Base-by-base conservation (phyloP, 1,140 invertebrate species). In the Lepidostoma basale region DNA sequence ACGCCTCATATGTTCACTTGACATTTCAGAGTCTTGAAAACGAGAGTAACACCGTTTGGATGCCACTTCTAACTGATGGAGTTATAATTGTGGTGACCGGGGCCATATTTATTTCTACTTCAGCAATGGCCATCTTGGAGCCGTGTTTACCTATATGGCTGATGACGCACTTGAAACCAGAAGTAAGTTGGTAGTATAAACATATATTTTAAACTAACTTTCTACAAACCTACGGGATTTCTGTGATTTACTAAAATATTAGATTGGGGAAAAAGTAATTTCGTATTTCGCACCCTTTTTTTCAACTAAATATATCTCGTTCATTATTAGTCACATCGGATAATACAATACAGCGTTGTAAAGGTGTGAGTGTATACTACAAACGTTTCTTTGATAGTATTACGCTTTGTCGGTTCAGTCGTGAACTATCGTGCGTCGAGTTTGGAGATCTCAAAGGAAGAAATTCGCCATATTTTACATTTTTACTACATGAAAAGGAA, bases 121-220 rank as follows among this genome's bases (percentile, higher is more conserved):
- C 88, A 1, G 86, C 90, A 0, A 92, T 94, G 87, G 90, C 92
- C 8, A 88, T 93, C 70, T 75, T 94, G 49, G 92, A 94, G 75
- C 89, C 92, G 0, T 93, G 90, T 74, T 76, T 94, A n/a, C 92
- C 92, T 1, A 86, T 93, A 74, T 94, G 92, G 92, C 75, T 94
- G 9, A 87, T 91, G 74, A 85, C 86, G 40, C 86, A 87, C 58
- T 83, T 94, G 3, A 85, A 89, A 73, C 90, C 92, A 1, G 86
- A 88, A 80, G 89, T 90, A 68, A 49, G 22, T n/a, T n/a, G n/a
- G n/a, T n/a, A n/a, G n/a, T n/a, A n/a, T n/a, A n/a, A n/a, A n/a
- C n/a, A n/a, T n/a, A n/a, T n/a, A n/a, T n/a, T n/a, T n/a, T n/a
- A n/a, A n/a, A n/a, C n/a, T n/a, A n/a, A n/a, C n/a, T n/a, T n/a